Conservation (phyloP, 2,888 invertebrate genomes). For the Dicranocentrus wangi region DNA sequence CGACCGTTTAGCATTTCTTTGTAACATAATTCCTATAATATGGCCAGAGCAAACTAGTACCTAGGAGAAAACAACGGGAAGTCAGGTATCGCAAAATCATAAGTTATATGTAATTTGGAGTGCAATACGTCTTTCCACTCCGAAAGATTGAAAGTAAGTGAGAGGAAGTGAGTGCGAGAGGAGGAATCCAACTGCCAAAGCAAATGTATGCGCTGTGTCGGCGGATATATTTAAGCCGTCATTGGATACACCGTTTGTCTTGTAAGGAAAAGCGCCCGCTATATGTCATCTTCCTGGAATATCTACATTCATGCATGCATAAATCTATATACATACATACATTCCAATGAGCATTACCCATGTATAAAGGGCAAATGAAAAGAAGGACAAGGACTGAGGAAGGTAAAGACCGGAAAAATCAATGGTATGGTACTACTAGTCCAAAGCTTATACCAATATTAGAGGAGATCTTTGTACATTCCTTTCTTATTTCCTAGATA, state of each 20-base stretch:
- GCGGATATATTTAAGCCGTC: not conserved
- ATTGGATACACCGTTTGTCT: not conserved
- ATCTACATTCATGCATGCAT: not conserved
- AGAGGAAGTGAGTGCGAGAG: not conserved
- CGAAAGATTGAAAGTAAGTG: not conserved
- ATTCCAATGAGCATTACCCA: conserved; percentile 19
- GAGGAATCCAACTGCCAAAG: not conserved
- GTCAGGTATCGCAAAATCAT: conserved; percentile 1
- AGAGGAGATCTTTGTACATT: conserved; percentile 10
- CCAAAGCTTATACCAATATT: conserved; percentile 1
- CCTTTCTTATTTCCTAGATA: conserved; percentile 23
- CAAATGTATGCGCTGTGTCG: not conserved
- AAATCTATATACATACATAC: conserved; percentile 22
- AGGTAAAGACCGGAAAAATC: conserved; percentile 71
- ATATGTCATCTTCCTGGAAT: conserved; percentile 24
- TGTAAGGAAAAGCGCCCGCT: conserved; percentile 6
- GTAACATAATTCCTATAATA: no score
- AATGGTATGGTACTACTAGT: conserved; percentile 59
- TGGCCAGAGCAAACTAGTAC: no score
- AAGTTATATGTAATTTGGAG: not conserved
- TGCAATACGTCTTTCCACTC: not conserved
- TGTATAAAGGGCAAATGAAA: conserved; percentile 40
- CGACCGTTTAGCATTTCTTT: no score
- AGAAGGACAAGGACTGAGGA: conserved; percentile 46
- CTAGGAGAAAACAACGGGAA: conserved; percentile 3